Evolutionary conservation across 2,113 vertebrate species (phyloP).

Genomic region (Mustelus asterias): DNA sequence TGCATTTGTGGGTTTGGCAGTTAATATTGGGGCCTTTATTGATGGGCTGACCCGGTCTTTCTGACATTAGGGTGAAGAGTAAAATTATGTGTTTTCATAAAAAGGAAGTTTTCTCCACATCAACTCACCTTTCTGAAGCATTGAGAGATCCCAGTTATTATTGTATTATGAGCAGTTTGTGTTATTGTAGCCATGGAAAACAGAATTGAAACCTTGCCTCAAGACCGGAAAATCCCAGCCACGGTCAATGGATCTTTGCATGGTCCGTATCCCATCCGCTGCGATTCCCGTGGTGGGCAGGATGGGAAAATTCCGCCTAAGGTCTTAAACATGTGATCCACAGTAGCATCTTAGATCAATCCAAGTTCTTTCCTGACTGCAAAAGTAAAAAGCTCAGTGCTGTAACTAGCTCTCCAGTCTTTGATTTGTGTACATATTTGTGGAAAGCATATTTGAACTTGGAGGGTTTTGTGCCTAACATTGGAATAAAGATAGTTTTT

Average conservation of each 20-base stretch:
- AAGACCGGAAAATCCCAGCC: too few species aligned
- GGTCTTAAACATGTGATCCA: background rate
- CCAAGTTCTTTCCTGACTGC: background rate
- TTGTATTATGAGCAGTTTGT: background rate
- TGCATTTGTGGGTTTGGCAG: background rate
- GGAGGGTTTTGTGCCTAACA: background rate
- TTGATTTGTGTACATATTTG: background rate
- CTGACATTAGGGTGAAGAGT: background rate
- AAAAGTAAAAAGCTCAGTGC: background rate
- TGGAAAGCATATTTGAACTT: background rate
- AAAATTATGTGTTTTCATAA: background rate
- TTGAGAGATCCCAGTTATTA: background rate
- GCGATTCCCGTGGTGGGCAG: too few species aligned
- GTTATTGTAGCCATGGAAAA: background rate
- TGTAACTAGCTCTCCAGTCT: background rate
- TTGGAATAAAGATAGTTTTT: background rate
- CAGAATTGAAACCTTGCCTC: background rate
- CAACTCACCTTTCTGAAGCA: background rate
- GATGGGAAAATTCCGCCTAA: background rate
- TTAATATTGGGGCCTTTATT: background rate
- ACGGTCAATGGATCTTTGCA: too few species aligned
- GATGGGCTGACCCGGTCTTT: background rate
- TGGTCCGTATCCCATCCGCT: too few species aligned
- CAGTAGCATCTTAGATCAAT: background rate
- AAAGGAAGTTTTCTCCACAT: background rate